A percentile compares a stretch with the other conserved stretches of the same genome.
phyloP scores from a whole-genome alignment of 2,797 vertebrate genomes.

The Lagorchestes hirsutus region DNA sequence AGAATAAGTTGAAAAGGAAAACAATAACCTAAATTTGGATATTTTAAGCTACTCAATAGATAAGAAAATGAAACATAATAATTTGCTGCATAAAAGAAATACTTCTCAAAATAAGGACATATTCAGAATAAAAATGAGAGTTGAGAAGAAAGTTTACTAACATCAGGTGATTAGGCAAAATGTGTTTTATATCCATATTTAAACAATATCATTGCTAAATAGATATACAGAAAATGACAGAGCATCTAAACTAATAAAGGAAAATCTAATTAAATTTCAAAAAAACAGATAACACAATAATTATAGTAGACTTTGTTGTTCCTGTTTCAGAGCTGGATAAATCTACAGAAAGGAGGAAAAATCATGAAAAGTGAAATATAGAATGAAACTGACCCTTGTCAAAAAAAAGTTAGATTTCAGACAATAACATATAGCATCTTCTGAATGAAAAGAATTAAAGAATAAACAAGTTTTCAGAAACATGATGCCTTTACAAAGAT shows the following conservation, averaged over 20 bases:
- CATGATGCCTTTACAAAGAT: background rate
- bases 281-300: background rate
- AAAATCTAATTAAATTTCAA: background rate
- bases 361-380: background rate
- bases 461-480: background rate
- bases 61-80: background rate
- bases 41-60: background rate
- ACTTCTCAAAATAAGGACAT: background rate
- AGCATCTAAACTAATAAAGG: background rate
- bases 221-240: background rate
- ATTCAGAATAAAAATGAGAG: background rate
- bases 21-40: background rate
- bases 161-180: background rate
- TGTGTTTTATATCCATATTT: background rate
- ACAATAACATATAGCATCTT: background rate
- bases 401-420: background rate
- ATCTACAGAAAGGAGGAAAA: background rate
- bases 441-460: background rate
- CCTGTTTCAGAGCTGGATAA: background rate
- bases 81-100: background rate
- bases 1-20: background rate
- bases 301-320: background rate
- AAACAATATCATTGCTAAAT: background rate
- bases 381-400: background rate
- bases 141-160: background rate